phyloP scores from a whole-genome alignment of 2,888 invertebrate species.

The Criorhina ranunculi region DNA sequence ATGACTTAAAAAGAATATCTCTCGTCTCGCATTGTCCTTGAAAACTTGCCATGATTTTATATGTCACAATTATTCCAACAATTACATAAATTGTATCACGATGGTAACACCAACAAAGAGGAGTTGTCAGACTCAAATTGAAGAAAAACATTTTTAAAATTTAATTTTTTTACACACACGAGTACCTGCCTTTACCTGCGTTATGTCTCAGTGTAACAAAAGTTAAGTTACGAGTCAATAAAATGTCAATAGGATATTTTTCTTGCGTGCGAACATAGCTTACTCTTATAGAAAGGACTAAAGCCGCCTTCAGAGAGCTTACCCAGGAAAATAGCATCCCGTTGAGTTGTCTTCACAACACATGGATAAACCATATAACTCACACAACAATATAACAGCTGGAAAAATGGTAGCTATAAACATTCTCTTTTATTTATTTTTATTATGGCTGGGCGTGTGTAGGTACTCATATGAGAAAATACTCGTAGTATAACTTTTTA shows the following conservation, averaged over 20 bases:
- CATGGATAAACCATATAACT: slow-evolving; percentile 41
- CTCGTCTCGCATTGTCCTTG: no score
- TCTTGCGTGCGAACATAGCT: neutral
- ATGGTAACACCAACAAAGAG: no score
- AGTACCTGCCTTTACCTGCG: no score
- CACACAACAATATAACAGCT: slow-evolving; percentile 34
- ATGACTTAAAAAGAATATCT: no score
- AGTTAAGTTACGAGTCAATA: neutral
- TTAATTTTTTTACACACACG: no score
- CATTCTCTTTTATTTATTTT: slow-evolving; percentile 67
- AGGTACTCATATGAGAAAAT: neutral
- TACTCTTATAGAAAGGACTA: neutral
- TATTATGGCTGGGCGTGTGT: slow-evolving; percentile 8
- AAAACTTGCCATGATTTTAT: no score
- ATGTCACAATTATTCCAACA: no score
- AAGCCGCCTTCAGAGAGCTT: slow-evolving; percentile 7
- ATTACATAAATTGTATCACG: no score
- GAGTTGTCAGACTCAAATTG: no score
- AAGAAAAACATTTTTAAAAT: no score
- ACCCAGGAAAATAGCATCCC: slow-evolving; percentile 20
- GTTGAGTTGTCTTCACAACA: neutral
- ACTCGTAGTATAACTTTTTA: slow-evolving; percentile 35
- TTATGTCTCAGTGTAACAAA: no score
- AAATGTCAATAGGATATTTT: slow-evolving; percentile 30
- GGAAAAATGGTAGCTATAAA: slow-evolving; percentile 78